phyloP scores from a whole-genome alignment of 1,140 invertebrate genomes.

The Drosophila insularis region DNA sequence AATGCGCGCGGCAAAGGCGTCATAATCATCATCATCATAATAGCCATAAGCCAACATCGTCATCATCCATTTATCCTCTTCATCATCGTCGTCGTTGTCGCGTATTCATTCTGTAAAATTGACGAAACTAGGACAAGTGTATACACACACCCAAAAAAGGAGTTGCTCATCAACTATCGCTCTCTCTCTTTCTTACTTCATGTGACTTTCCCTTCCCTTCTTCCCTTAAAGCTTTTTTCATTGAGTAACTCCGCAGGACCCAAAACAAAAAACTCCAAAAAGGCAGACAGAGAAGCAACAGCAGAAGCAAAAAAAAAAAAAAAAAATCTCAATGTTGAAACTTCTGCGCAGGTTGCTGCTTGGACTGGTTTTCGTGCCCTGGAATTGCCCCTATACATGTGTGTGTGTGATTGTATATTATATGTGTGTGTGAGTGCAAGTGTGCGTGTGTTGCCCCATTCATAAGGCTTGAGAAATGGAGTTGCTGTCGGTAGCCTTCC shows the following conservation, averaged over 20 bases:
- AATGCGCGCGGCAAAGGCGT: constrained; percentile 2
- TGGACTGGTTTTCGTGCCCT: constrained; percentile 34
- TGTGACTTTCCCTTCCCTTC: background rate
- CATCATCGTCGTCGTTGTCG: constrained; percentile 46
- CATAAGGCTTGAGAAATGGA: constrained; percentile 34
- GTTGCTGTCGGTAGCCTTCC: constrained; percentile 13
- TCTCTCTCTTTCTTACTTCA: background rate
- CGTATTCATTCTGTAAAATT: constrained; percentile 74
- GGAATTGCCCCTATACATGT: constrained; percentile 14
- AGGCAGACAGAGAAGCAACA: background rate
- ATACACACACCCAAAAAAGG: constrained; percentile 25
- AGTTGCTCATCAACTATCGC: constrained; percentile 20
- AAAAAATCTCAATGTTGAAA: constrained; percentile 37
- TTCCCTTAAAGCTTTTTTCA: constrained; percentile 70
- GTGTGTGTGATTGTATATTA: background rate
- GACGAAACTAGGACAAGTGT: constrained; percentile 69
- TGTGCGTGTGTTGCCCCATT: constrained; percentile 29
- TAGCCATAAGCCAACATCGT: background rate
- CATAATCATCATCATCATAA: background rate
- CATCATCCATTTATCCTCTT: background rate
- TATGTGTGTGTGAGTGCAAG: background rate
- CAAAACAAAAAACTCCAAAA: constrained; percentile 44
- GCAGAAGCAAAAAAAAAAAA: background rate
- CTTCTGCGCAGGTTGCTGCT: constrained; percentile 68
- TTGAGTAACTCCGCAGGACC: constrained; percentile 58